Percentiles rank a stretch among this genome's conserved stretches.
Conservation (phyloP, 2,888 invertebrate genomes). For the Agriotes lineatus region DNA sequence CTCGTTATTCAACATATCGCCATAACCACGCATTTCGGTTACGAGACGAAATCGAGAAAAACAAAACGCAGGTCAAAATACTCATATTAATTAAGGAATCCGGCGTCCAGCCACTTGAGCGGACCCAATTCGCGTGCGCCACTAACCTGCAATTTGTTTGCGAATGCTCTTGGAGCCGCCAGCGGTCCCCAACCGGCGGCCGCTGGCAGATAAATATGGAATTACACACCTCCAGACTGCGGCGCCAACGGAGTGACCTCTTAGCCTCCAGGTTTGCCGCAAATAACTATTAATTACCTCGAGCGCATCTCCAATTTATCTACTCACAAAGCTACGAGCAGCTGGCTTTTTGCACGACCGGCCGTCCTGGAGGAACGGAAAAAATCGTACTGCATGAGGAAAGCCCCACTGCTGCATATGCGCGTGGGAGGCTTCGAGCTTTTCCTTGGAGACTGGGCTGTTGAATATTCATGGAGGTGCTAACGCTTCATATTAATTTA, state of each 20-base stretch:
- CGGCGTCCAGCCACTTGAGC: conserved; percentile 22
- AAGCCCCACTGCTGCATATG: not conserved
- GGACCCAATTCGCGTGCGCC: conserved; percentile 45
- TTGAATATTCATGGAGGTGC: too few relatives aligned
- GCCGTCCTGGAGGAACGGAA: not conserved
- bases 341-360: not conserved
- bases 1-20: not conserved
- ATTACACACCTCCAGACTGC: conserved; percentile 49
- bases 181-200: conserved; percentile 21
- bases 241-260: conserved; percentile 51
- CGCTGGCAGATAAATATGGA: conserved; percentile 44
- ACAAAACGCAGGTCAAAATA: conserved; percentile 21
- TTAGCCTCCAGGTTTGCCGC: conserved; percentile 48
- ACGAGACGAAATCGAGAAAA: conserved; percentile 9
- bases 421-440: too few relatives aligned
- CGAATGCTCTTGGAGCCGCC: conserved; percentile 28
- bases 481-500: too few relatives aligned
- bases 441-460: too few relatives aligned
- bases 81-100: conserved; percentile 35
- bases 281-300: conserved; percentile 52
- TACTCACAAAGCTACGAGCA: conserved; percentile 15
- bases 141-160: conserved; percentile 47
- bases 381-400: not conserved
- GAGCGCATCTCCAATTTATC: conserved; percentile 46
- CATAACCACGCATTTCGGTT: conserved; percentile 8